Base-by-base conservation (phyloP, 2,113 vertebrate genomes). In the Scortum barcoo region DNA sequence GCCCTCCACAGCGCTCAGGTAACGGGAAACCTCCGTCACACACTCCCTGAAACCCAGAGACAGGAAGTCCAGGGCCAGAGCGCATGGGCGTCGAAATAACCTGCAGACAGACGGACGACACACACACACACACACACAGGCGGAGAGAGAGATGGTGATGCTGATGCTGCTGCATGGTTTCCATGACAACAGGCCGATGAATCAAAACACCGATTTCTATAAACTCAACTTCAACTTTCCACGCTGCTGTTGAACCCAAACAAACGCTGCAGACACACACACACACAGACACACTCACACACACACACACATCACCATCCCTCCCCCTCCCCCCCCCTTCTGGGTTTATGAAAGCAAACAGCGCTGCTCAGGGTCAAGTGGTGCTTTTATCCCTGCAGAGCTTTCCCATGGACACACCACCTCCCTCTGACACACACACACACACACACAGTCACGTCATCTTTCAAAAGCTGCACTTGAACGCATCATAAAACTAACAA, bases 61-160 rank as follows among this genome's bases (percentile, higher is more conserved):
- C 96, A 99, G 97, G 94, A 99, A 99, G 95, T 99, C 98, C 97
- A 99, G 97, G 17, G 97, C 97, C 16, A 99, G 92, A 1, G 96
- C 95, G 5, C n/a, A n/a, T 97, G 97, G 12, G 95, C 96, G 0
- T 99, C 97, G 17, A 97, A 96, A 82, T 96, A 97, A 88, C 97
- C 97, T 99, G 76, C 20, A 77, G 42, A 80, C n/a, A n/a, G n/a
- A n/a, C n/a, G n/a, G n/a, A n/a, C n/a, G n/a, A n/a, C n/a, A n/a
- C n/a, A n/a, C n/a, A n/a, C n/a, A n/a, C n/a, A n/a, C n/a, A n/a
- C 50, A 72, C 13, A 65, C 5, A 57, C 40, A 19, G 33, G 40
- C 22, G 40, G 17, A 44, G 24, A 1, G 5, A 22, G 50, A 28
- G 54, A 56, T 2, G 28, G 53, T 22, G 51, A 26, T 20, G n/a